Evolutionary conservation across 2,113 vertebrate species (phyloP), one percentile per base, ranked within the genome.

Genomic region (Clarias magur): DNA sequence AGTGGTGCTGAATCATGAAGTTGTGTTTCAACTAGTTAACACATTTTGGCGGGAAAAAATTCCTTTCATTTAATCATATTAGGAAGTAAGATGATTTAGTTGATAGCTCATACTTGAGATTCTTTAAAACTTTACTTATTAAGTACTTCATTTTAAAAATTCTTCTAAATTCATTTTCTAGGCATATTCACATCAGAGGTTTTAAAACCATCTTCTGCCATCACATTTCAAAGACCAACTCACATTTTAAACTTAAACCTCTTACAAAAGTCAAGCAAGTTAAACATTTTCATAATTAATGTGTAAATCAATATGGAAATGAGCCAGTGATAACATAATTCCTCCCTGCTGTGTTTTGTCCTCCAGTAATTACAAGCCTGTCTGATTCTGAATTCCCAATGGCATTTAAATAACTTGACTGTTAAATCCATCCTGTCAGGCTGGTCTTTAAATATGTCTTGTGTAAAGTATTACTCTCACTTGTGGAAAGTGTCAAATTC

Each of bases 351-450:
- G 60, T n/a, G 60, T 67, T 85, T 65, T 67, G 11, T 85, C 73
- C 53, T 27, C 7, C 21, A 42, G 63, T 67, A 54, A 79, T 79
- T 79, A 67, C 38, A 56, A 85, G 73, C 38, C 42, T 79, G n/a
- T 65, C 57, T 67, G 83, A 63, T 85, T 85, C 42, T 54, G 78
- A 75, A 75, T 85, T 72, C 57, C 60, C 27, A 63, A 15, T 67
- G 60, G 4, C 75, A 79, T 79, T 79, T 78, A 85, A 85, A 76
- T 54, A 56, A 62, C 48, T 80, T 48, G 70, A n/a, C 68, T 42
- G 34, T 42, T 75, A 38, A 84, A 73, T 59, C 68, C 68, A 70
- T 60, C 34, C 62, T 60, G 15, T 62, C 27, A 72, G 34, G 21
- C 57, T 62, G 7, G 30, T 23, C 13, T 42, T 88, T 9, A 85